Conservation (phyloP, 2,888 invertebrate genomes). For the Trichogramma dendrolimi region DNA sequence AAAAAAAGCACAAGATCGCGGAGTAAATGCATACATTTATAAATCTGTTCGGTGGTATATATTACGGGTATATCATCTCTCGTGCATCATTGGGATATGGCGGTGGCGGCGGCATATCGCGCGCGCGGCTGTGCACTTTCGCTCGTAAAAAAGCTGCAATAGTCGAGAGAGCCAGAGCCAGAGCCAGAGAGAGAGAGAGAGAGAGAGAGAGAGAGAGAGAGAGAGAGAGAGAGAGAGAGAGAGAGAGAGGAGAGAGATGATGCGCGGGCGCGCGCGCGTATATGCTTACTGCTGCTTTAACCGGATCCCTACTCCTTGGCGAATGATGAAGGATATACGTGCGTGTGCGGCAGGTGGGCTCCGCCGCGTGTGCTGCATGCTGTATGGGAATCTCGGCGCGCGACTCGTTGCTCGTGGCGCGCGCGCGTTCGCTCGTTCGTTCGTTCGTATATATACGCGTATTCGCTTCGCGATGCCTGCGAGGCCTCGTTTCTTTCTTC, state of each 20-base stretch:
- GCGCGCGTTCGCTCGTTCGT: constrained; percentile 47
- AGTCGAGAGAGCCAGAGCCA: constrained; percentile 1
- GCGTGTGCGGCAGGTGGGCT: constrained; percentile 42
- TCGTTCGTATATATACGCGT: no score
- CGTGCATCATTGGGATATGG: constrained; percentile 20
- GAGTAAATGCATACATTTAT: constrained; percentile 21
- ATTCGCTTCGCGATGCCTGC: constrained; percentile 23
- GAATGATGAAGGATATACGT: neutral
- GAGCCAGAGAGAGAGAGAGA: neutral
- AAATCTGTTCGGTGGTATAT: constrained; percentile 1
- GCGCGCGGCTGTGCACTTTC: neutral
- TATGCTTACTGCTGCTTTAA: constrained; percentile 13
- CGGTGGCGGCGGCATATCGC: no score
- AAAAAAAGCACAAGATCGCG: constrained; percentile 28
- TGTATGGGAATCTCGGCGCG: constrained; percentile 48
- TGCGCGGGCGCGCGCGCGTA: constrained; percentile 9
- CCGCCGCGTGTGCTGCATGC: constrained; percentile 26
- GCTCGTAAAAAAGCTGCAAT: constrained; percentile 4
- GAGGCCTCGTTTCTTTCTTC: constrained; percentile 32
- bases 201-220: constrained; percentile 7
- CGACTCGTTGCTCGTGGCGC: constrained; percentile 35
- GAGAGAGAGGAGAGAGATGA: constrained; percentile 7
- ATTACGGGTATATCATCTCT: neutral
- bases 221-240: neutral
- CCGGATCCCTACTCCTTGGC: constrained; percentile 8